Conservation (phyloP, 1,140 invertebrate genomes). For the Trachymyrmex cornetzi region DNA sequence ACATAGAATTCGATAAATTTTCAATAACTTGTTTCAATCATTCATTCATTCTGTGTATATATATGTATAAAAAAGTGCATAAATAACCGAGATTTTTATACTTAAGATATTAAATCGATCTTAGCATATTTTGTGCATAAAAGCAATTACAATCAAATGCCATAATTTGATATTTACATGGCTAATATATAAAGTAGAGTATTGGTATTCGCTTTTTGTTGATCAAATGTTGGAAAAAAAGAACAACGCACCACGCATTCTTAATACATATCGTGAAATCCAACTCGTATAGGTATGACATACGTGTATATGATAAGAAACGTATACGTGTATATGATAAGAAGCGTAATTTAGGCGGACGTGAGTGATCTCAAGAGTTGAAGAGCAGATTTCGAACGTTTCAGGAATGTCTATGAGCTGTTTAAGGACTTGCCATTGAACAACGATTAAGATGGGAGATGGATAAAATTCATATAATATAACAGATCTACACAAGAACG, state of each 20-base stretch:
- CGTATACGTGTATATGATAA: slow-evolving; percentile 40
- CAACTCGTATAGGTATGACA: slow-evolving; percentile 62
- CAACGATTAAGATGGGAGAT: slow-evolving; percentile 30
- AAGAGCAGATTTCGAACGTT: background rate
- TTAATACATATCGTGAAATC: slow-evolving; percentile 54
- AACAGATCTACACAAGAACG: background rate
- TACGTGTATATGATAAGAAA: slow-evolving; percentile 15
- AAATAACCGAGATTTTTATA: slow-evolving; percentile 32
- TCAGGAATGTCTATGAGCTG: slow-evolving; percentile 30
- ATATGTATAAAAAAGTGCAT: background rate
- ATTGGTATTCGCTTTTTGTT: background rate
- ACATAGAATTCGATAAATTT: background rate
- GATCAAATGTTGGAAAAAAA: background rate
- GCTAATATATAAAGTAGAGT: background rate
- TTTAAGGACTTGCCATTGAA: slow-evolving; percentile 53
- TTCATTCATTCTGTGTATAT: background rate
- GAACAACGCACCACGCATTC: slow-evolving; percentile 35
- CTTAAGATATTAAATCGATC: slow-evolving; percentile 23
- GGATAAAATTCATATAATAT: background rate
- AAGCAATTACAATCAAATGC: slow-evolving; percentile 25
- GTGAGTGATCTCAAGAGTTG: slow-evolving; percentile 66
- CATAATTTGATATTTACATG: background rate
- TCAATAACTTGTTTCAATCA: background rate
- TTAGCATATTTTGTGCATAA: slow-evolving; percentile 15
- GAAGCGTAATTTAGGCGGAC: slow-evolving; percentile 50